Conservation (phyloP, 2,113 vertebrate species). For the Mus spicilegus region DNA sequence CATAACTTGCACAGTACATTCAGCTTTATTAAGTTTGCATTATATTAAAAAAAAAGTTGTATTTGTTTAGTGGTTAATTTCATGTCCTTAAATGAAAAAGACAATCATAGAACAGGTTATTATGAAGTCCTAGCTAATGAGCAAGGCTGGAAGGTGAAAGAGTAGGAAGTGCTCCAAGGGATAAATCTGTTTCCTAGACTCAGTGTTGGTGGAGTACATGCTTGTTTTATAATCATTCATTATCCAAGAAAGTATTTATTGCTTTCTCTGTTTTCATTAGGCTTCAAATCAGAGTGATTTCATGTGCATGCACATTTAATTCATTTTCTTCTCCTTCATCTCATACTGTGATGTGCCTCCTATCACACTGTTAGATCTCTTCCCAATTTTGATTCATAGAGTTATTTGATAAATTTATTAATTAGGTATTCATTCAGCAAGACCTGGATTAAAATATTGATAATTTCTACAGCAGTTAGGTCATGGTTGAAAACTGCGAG, state of each 20-base stretch:
- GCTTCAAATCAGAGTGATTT: constrained; percentile 2
- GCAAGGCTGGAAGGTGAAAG: neutral
- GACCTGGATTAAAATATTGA: neutral
- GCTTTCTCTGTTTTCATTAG: constrained; percentile 6
- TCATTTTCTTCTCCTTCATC: neutral
- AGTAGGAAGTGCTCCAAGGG: neutral
- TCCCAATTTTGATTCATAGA: neutral
- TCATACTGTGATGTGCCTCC: neutral
- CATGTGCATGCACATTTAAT: neutral
- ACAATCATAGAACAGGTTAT: neutral
- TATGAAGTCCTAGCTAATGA: neutral
- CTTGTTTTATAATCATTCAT: constrained; percentile 27
- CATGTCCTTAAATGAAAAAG: neutral
- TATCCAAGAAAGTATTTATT: neutral
- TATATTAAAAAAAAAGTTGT: neutral
- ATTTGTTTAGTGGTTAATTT: neutral
- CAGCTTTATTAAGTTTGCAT: neutral
- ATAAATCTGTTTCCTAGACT: neutral
- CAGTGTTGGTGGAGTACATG: neutral
- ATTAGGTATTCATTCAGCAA: neutral
- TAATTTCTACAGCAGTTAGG: neutral
- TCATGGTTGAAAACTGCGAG: no score
- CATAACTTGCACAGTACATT: neutral
- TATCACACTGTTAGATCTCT: neutral
- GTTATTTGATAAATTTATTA: neutral